These are phyloP conservation scores for Lutjanus campechanus DNA, from an alignment of 2,797 vertebrate genomes.

Conservation along the genomic window DNA sequence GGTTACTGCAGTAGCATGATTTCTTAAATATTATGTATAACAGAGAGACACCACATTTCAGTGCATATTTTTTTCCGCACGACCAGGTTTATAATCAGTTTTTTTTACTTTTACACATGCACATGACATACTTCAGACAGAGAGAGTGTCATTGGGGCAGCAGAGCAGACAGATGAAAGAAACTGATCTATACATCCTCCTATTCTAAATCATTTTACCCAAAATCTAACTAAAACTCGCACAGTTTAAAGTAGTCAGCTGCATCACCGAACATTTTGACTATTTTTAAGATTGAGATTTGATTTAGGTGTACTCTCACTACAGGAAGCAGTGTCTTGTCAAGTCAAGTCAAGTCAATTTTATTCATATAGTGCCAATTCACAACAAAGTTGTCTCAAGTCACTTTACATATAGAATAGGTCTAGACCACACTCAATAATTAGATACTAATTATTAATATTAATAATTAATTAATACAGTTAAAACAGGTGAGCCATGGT, in stretches of 20 bases:
- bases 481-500: no score
- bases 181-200: neutral
- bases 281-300: neutral
- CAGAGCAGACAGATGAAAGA: neutral
- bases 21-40: neutral
- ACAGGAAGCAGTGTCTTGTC: no score
- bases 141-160: neutral
- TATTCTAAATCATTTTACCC: neutral
- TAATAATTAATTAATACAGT: no score
- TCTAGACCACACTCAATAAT: no score
- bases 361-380: no score
- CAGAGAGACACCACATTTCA: neutral
- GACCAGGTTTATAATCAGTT: neutral
- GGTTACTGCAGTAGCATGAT: neutral
- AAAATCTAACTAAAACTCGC: neutral
- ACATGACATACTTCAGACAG: neutral
- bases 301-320: neutral
- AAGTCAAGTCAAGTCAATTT: no score
- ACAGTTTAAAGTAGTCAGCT: neutral
- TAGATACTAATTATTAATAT: no score
- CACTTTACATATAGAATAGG: no score
- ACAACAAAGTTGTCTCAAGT: no score
- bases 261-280: no score
- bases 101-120: neutral
- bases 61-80: neutral